Conservation (phyloP, 2,888 invertebrate species). For the Fragum sueziense region DNA sequence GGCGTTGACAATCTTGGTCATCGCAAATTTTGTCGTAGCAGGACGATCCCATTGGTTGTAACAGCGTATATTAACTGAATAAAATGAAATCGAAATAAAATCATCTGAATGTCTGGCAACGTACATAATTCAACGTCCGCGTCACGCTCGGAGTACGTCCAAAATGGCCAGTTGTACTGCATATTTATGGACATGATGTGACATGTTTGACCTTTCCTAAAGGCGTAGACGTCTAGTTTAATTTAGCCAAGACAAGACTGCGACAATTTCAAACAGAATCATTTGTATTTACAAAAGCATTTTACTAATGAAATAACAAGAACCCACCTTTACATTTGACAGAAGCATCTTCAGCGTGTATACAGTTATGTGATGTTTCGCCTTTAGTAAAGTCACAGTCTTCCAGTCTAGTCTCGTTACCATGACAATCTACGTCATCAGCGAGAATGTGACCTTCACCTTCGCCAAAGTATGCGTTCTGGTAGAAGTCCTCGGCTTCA, state of each 20-base stretch:
- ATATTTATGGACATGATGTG: too few species aligned
- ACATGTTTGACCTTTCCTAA: too few species aligned
- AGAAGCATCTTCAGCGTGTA: not conserved
- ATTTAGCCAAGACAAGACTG: too few species aligned
- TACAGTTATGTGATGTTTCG: not conserved
- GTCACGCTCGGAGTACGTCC: too few species aligned
- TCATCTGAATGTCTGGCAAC: too few species aligned
- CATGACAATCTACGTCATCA: conserved; percentile 1
- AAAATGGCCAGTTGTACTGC: too few species aligned
- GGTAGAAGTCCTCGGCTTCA: not conserved
- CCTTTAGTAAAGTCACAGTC: not conserved
- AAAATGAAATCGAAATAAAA: too few species aligned
- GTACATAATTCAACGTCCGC: too few species aligned
- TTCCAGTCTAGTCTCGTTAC: not conserved
- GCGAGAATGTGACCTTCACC: conserved; percentile 1
- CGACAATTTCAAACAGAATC: too few species aligned
- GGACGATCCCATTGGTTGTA: not conserved
- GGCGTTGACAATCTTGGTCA: not conserved
- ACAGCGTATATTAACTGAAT: not conserved
- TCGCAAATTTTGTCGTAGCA: not conserved
- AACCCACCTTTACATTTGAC: not conserved
- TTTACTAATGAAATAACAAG: too few species aligned
- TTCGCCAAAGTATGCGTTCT: not conserved
- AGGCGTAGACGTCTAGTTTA: too few species aligned
- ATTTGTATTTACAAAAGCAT: too few species aligned